These are phyloP conservation scores for Silurus lanzhouensis DNA, from an alignment of 2,797 vertebrate species.

Conservation along the genomic window DNA sequence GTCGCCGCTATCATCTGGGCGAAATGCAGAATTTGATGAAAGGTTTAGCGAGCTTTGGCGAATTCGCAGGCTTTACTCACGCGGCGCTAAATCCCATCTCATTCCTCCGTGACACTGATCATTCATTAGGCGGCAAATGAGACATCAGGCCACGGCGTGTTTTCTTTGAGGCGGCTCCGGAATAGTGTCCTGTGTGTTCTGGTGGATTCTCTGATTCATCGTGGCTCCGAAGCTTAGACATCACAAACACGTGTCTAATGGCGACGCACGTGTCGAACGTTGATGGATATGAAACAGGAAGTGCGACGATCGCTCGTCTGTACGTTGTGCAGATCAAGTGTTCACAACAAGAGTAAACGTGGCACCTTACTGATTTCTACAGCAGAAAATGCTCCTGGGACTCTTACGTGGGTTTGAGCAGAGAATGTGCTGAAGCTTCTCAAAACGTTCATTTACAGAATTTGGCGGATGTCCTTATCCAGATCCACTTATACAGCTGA, in stretches of 20 bases:
- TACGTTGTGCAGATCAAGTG: too few relatives aligned
- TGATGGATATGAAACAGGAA: background rate
- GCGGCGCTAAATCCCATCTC: conserved; percentile 52
- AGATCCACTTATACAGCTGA: too few relatives aligned
- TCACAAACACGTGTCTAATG: conserved; percentile 24
- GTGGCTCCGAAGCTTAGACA: conserved; percentile 14
- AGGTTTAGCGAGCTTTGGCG: conserved; percentile 58
- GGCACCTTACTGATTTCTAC: too few relatives aligned
- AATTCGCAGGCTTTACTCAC: conserved; percentile 46
- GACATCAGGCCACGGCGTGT: conserved; percentile 46
- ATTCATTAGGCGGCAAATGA: conserved; percentile 52
- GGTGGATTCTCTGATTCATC: conserved; percentile 38
- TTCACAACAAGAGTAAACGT: too few relatives aligned
- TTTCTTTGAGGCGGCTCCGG: conserved; percentile 38
- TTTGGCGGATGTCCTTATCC: too few relatives aligned
- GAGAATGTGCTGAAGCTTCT: too few relatives aligned
- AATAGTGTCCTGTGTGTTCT: conserved; percentile 44
- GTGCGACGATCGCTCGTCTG: background rate
- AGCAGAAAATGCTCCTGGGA: too few relatives aligned
- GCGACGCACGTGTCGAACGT: conserved; percentile 8
- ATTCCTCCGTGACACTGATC: conserved; percentile 51
- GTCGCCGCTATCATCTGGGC: conserved; percentile 47
- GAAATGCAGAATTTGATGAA: conserved; percentile 55
- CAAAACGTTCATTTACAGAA: too few relatives aligned
- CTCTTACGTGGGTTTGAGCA: too few relatives aligned